These are phyloP conservation scores for Anthopleura xanthogrammica DNA, from an alignment of 92 coral and sea anemone genomes.

Conservation along the genomic window DNA sequence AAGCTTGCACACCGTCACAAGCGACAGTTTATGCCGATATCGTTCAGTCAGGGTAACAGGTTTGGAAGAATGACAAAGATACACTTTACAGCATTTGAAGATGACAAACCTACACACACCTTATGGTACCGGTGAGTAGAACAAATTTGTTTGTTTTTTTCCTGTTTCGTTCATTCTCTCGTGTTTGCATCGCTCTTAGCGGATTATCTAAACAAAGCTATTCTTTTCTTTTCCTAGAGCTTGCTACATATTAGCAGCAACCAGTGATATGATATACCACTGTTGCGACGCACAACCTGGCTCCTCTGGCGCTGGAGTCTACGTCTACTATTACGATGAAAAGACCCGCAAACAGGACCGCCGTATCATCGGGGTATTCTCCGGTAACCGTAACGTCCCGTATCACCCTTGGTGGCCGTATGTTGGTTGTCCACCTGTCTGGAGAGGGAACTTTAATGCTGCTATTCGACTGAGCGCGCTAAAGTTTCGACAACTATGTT, in stretches of 20 bases:
- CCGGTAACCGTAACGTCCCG: conserved; percentile 79
- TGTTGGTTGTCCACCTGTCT: conserved; percentile 37
- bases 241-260: conserved; percentile 26
- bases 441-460: conserved; percentile 77
- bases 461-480: conserved; percentile 75
- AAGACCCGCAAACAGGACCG: conserved; percentile 45
- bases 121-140: conserved; percentile 80
- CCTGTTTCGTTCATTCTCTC: too few relatives aligned
- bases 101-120: conserved; percentile 77
- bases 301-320: conserved; percentile 96
- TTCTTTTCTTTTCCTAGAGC: conserved; percentile 7
- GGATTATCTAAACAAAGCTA: too few relatives aligned
- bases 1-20: conserved; percentile 65
- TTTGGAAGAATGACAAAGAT: conserved; percentile 58
- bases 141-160: too few relatives aligned
- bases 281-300: conserved; percentile 94
- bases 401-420: conserved; percentile 60
- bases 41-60: conserved; percentile 67
- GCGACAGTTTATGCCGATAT: conserved; percentile 63
- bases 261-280: conserved; percentile 67
- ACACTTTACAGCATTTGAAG: conserved; percentile 95
- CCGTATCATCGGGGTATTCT: conserved; percentile 79
- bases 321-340: conserved; percentile 50
- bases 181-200: background rate
- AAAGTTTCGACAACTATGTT: conserved; percentile 81